Conservation (phyloP, 2,888 invertebrate genomes). For the Euplagia quadripunctaria region DNA sequence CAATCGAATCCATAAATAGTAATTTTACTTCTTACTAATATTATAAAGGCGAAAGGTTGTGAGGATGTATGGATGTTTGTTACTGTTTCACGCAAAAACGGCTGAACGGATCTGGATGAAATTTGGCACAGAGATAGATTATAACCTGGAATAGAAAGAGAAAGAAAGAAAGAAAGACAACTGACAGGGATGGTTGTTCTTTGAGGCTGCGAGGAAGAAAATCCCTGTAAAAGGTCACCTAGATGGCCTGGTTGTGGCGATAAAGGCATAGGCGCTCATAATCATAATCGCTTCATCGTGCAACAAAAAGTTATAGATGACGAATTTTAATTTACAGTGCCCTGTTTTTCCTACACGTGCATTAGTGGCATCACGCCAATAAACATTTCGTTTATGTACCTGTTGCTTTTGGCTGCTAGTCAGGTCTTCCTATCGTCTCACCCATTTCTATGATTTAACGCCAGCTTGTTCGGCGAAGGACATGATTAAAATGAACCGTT, state of each 20-base stretch:
- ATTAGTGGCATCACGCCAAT: slow-evolving; percentile 57
- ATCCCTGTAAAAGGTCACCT: too few relatives aligned
- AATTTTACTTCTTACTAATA: background rate
- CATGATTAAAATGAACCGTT: slow-evolving; percentile 44
- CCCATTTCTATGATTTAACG: slow-evolving; percentile 56
- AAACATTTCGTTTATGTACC: slow-evolving; percentile 66
- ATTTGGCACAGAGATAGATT: too few relatives aligned
- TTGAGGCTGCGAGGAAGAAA: too few relatives aligned
- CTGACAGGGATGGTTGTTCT: too few relatives aligned
- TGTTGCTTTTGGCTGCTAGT: slow-evolving; percentile 73
- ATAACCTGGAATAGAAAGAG: too few relatives aligned
- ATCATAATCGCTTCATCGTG: background rate
- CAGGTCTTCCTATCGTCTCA: slow-evolving; percentile 63
- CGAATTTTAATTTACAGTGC: slow-evolving; percentile 32
- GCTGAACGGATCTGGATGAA: too few relatives aligned
- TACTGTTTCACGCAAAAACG: too few relatives aligned
- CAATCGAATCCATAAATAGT: background rate
- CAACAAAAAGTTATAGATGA: slow-evolving; percentile 15
- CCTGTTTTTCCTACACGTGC: slow-evolving; percentile 45
- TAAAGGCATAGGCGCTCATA: too few relatives aligned
- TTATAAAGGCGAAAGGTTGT: too few relatives aligned
- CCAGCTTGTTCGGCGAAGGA: slow-evolving; percentile 40
- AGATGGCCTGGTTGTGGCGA: too few relatives aligned
- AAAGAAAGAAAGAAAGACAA: too few relatives aligned
- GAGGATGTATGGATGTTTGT: too few relatives aligned